Evolutionary conservation across 2,797 vertebrate species (phyloP).

Genomic region (Takifugu ocellatus): DNA sequence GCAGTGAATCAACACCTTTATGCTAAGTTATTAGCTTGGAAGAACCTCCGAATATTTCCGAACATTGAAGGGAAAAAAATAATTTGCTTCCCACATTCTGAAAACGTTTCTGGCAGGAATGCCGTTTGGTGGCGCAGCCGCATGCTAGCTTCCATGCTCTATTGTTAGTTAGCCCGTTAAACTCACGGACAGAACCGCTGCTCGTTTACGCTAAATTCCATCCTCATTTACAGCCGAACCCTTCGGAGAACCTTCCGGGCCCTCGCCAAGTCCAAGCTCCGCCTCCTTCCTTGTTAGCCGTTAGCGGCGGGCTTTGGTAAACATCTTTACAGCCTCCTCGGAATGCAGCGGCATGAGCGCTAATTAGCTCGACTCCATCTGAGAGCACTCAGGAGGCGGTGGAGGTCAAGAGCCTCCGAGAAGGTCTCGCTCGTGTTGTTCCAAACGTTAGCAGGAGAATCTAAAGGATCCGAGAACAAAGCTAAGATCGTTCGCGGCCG

Average conservation of each 20-base stretch:
- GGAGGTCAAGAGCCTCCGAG: slow-evolving; percentile 52
- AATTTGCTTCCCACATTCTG: no score
- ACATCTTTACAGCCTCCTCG: slow-evolving; percentile 68
- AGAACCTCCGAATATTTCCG: no score
- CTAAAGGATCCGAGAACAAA: slow-evolving; percentile 10
- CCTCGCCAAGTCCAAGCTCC: slow-evolving; percentile 44
- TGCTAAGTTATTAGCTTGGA: slow-evolving; percentile 30
- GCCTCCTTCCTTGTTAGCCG: slow-evolving; percentile 60
- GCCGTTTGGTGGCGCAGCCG: no score
- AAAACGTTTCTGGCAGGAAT: no score
- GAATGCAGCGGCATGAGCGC: slow-evolving; percentile 68
- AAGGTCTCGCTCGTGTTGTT: slow-evolving; percentile 30
- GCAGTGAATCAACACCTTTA: slow-evolving; percentile 61
- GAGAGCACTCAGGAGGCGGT: slow-evolving; percentile 72
- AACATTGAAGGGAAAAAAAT: no score
- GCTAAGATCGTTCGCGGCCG: no score
- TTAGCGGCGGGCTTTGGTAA: slow-evolving; percentile 63
- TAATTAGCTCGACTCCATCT: slow-evolving; percentile 75
- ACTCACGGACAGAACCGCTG: slow-evolving; percentile 43
- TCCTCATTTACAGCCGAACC: slow-evolving; percentile 29
- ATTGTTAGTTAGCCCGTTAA: no score
- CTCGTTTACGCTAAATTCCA: slow-evolving; percentile 44
- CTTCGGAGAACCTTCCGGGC: slow-evolving; percentile 51
- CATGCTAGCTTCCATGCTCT: no score
- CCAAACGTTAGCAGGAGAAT: slow-evolving; percentile 10